Evolutionary conservation across 1,140 invertebrate genomes (phyloP).

Genomic region (Heliconius melpomene): DNA sequence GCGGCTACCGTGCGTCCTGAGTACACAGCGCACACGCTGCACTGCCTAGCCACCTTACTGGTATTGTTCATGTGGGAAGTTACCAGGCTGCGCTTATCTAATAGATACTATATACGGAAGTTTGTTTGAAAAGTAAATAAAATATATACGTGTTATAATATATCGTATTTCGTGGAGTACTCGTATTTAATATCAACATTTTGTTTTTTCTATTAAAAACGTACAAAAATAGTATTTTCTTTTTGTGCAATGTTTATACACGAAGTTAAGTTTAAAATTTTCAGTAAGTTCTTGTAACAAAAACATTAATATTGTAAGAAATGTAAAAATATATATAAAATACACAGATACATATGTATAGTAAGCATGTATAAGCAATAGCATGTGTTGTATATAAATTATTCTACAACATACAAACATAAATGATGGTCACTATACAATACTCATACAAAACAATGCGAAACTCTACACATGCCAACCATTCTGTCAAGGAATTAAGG

Average conservation of each 20-base stretch:
- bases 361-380: background rate
- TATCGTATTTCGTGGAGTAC: no score
- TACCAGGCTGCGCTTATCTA: background rate
- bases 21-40: constrained; percentile 56
- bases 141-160: background rate
- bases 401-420: background rate
- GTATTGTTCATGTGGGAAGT: background rate
- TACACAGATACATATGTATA: background rate
- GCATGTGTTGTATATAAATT: background rate
- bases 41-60: constrained; percentile 33
- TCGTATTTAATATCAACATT: no score
- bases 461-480: constrained; percentile 52
- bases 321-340: background rate
- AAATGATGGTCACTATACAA: constrained; percentile 2
- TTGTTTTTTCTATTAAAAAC: no score
- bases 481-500: constrained; percentile 59
- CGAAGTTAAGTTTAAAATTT: no score
- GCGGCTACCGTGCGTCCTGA: constrained; percentile 73
- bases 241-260: no score
- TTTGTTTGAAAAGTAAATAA: background rate
- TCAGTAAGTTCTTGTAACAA: no score
- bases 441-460: constrained; percentile 47
- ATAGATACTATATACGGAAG: background rate
- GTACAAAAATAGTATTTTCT: no score
- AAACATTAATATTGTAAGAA: background rate